These are phyloP conservation scores for Thereva unica DNA, from an alignment of 2,888 invertebrate species.

Conservation along the genomic window DNA sequence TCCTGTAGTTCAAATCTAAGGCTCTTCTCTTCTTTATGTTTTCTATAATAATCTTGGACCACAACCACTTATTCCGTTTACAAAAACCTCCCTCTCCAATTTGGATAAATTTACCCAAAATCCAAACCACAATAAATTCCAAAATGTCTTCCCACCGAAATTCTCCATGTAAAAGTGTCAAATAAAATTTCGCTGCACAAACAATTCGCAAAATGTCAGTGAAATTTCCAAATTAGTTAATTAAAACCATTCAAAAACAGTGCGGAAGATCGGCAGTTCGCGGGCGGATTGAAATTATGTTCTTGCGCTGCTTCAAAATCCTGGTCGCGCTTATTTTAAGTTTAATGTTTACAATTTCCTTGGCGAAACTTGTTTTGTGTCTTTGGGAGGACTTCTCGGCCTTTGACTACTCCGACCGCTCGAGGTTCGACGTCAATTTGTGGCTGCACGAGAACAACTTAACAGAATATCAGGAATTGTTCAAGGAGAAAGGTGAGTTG, in stretches of 20 bases:
- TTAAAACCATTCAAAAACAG: neutral
- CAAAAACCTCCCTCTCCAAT: neutral
- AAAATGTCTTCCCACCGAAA: slow-evolving; percentile 13
- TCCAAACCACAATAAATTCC: neutral
- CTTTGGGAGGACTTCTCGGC: slow-evolving; percentile 54
- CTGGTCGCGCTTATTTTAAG: slow-evolving; percentile 59
- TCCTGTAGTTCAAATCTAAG: too few relatives aligned
- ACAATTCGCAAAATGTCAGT: slow-evolving; percentile 3
- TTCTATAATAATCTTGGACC: too few relatives aligned
- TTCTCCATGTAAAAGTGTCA: slow-evolving; percentile 23
- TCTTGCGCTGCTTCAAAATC: slow-evolving; percentile 57
- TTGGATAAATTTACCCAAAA: too few relatives aligned
- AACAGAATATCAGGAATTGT: slow-evolving; percentile 69
- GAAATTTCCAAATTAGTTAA: neutral
- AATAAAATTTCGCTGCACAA: neutral
- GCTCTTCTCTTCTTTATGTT: too few relatives aligned
- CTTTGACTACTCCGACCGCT: slow-evolving; percentile 56
- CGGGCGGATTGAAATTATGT: slow-evolving; percentile 48
- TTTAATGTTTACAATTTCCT: slow-evolving; percentile 60
- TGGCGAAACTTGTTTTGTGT: slow-evolving; percentile 59
- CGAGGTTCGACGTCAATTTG: slow-evolving; percentile 68
- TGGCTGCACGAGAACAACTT: slow-evolving; percentile 78
- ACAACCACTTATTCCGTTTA: neutral
- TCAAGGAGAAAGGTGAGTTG: slow-evolving; percentile 73
- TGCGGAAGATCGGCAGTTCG: slow-evolving; percentile 4